These are phyloP conservation scores for Thripadectes ignobilis DNA, from an alignment of 2,797 vertebrate genomes.

Conservation along the genomic window DNA sequence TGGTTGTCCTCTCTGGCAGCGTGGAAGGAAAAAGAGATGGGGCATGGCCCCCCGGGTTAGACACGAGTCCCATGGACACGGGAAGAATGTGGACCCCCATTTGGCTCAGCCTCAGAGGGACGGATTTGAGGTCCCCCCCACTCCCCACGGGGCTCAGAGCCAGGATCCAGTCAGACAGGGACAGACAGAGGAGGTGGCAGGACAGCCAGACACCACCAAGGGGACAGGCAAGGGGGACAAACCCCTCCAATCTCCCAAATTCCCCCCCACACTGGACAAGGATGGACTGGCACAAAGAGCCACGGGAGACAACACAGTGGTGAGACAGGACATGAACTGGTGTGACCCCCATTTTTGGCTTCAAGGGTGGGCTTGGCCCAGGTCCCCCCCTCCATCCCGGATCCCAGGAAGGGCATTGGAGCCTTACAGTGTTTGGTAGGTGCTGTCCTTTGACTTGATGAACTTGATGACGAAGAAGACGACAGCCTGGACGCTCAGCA, in stretches of 20 bases:
- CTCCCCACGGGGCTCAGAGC: neutral
- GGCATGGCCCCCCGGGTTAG: neutral
- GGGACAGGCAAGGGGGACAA: neutral
- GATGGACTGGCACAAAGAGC: neutral
- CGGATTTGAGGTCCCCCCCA: rapidly evolving
- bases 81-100: rapidly evolving
- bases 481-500: conserved; percentile 86
- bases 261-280: rapidly evolving
- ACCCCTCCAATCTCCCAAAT: neutral
- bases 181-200: neutral
- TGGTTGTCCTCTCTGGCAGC: conserved; percentile 80
- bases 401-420: rapidly evolving
- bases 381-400: rapidly evolving
- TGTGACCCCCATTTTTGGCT: neutral
- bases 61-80: neutral
- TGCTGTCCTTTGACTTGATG: conserved; percentile 91
- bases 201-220: neutral
- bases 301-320: neutral
- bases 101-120: neutral
- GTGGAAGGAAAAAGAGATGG: conserved; percentile 54
- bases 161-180: neutral
- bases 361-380: neutral
- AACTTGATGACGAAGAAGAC: conserved; percentile 88
- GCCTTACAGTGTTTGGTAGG: conserved; percentile 94
- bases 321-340: rapidly evolving